Evolutionary conservation across 2,888 invertebrate species (phyloP).

Genomic region (Phalangium opilio): DNA sequence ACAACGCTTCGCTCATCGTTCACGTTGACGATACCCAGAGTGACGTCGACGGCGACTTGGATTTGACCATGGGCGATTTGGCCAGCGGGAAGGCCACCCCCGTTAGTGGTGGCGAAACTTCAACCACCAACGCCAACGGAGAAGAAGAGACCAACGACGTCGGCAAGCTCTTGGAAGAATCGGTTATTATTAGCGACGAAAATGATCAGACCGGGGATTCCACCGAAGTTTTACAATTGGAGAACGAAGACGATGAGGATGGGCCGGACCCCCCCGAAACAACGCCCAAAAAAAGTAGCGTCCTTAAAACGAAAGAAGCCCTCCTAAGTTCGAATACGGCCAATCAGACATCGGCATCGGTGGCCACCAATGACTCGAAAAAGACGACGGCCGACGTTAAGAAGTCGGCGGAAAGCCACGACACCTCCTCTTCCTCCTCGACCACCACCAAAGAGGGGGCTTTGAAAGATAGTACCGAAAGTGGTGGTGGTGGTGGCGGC

Average conservation of each 20-base stretch:
- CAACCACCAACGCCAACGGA: too few relatives aligned
- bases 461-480: conserved; percentile 15
- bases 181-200: conserved; percentile 2
- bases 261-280: too few relatives aligned
- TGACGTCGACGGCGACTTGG: conserved; percentile 30
- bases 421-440: too few relatives aligned
- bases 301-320: too few relatives aligned
- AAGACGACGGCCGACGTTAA: too few relatives aligned
- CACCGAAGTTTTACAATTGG: conserved; percentile 2
- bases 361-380: too few relatives aligned
- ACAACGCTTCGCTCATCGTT: conserved; percentile 31
- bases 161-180: conserved; percentile 11
- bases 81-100: conserved; percentile 1
- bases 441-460: conserved; percentile 23
- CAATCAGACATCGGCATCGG: too few relatives aligned
- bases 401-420: too few relatives aligned
- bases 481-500: too few relatives aligned
- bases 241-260: conserved; percentile 3
- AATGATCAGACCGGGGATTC: conserved; percentile 3
- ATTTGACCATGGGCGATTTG: background rate
- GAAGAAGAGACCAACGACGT: conserved; percentile 14
- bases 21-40: conserved; percentile 32
- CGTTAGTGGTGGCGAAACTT: conserved; percentile 3
- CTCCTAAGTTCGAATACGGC: too few relatives aligned
- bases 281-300: too few relatives aligned